phyloP scores from a whole-genome alignment of 1,140 invertebrate species.

The Bombus sylvicola region DNA sequence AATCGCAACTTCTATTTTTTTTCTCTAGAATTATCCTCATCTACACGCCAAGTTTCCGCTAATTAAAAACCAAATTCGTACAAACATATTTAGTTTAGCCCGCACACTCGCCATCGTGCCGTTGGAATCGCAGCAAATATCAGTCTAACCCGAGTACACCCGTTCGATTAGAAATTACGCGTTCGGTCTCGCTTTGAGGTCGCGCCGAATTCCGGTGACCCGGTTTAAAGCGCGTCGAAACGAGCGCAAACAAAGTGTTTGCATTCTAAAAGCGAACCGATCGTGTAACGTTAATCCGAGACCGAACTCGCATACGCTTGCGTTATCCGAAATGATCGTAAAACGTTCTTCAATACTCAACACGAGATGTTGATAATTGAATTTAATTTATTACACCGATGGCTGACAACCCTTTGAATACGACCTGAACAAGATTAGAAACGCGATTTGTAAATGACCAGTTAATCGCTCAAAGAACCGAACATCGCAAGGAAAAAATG shows the following conservation, averaged over 20 bases:
- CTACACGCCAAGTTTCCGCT: no score
- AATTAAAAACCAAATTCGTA: not conserved
- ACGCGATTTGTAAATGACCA: no score
- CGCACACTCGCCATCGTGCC: accelerated
- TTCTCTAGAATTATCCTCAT: no score
- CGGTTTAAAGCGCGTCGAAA: not conserved
- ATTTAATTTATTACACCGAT: no score
- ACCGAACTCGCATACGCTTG: not conserved
- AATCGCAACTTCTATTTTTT: no score
- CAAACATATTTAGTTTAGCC: not conserved
- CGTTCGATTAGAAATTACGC: not conserved
- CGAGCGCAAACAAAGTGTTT: not conserved
- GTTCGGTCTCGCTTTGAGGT: not conserved
- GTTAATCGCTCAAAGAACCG: no score
- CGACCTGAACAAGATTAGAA: no score
- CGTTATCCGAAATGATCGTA: no score
- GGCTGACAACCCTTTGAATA: no score
- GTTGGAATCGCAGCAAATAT: not conserved
- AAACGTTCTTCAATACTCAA: no score
- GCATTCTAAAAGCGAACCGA: not conserved
- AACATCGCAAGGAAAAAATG: no score
- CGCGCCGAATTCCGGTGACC: constrained; percentile 1
- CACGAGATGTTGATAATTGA: no score
- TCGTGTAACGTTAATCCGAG: not conserved
- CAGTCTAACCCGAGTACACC: not conserved